phyloP scores from a whole-genome alignment of 30 jellyfish, hydroid and myxozoan species.

The Chrysaora quinquecirrha region DNA sequence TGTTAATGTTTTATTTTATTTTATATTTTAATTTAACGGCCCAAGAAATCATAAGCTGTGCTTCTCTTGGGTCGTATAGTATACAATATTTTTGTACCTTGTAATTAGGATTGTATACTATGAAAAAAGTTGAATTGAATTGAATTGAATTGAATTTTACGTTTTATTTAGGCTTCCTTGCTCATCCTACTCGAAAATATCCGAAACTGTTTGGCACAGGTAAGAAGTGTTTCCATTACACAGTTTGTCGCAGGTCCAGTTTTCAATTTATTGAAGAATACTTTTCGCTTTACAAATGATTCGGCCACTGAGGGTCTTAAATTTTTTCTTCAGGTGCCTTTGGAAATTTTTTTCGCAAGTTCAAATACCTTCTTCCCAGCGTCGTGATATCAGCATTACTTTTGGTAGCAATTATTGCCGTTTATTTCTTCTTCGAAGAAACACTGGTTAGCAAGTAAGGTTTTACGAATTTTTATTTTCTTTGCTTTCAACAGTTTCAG shows the following conservation, averaged over 20 bases:
- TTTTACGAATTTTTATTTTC: background rate
- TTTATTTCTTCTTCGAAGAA: conserved; percentile 73
- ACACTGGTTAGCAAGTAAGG: conserved; percentile 60
- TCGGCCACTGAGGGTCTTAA: no score
- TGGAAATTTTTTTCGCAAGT: conserved; percentile 61
- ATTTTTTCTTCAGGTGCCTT: conserved; percentile 63
- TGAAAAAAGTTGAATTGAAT: no score
- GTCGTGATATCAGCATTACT: conserved; percentile 50
- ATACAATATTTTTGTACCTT: no score
- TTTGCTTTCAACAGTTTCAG: no score
- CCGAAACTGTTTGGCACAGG: conserved; percentile 79
- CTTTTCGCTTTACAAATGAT: no score
- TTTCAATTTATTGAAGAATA: background rate
- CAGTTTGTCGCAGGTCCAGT: background rate
- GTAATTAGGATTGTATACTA: no score
- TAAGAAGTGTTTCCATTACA: conserved; percentile 6
- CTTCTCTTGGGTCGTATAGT: no score
- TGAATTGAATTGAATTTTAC: no score
- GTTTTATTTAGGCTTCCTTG: conserved; percentile 87
- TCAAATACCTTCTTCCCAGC: conserved; percentile 78
- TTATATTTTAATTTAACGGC: no score
- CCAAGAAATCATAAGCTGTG: no score
- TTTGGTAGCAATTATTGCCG: conserved; percentile 67
- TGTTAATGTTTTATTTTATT: no score
- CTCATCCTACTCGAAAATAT: conserved; percentile 70